Evolutionary conservation across 37 sponge, comb jelly and placozoan species (phyloP).

Genomic region (Bolinopsis microptera): DNA sequence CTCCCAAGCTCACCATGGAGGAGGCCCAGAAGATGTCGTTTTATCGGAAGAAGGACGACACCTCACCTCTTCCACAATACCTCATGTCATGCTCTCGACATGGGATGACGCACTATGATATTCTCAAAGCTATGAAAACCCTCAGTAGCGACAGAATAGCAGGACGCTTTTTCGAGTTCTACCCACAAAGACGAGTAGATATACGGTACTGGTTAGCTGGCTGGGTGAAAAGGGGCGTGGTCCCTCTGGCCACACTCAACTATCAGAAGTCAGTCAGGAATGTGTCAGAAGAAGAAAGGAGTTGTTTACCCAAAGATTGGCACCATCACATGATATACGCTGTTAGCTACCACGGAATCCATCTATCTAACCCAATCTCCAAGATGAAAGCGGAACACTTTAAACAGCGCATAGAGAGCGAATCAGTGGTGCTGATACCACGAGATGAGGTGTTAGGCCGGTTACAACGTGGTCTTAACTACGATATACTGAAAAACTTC

Average conservation of each 20-base stretch:
- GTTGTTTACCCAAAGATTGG: neutral
- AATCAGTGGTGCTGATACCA: slow-evolving; percentile 26
- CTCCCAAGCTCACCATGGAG: slow-evolving; percentile 9
- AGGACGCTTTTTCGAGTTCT: slow-evolving; percentile 45
- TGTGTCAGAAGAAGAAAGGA: neutral
- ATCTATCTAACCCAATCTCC: slow-evolving; percentile 31
- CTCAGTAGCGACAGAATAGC: slow-evolving; percentile 12
- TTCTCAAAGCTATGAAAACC: slow-evolving; percentile 8
- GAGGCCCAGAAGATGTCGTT: slow-evolving; percentile 12
- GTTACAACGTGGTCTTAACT: neutral
- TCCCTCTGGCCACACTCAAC: slow-evolving; percentile 41
- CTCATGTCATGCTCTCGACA: neutral
- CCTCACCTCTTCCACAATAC: slow-evolving; percentile 8
- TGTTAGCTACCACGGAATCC: slow-evolving; percentile 23
- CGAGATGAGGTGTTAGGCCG: neutral
- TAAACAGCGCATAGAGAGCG: slow-evolving; percentile 46
- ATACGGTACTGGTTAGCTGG: slow-evolving; percentile 44
- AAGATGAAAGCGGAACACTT: slow-evolving; percentile 40
- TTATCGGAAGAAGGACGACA: neutral
- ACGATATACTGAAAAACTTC: neutral
- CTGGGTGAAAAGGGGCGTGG: slow-evolving; percentile 18
- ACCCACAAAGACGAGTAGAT: slow-evolving; percentile 24
- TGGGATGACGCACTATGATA: slow-evolving; percentile 2
- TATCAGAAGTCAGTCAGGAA: neutral
- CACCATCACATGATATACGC: slow-evolving; percentile 40